Percentiles rank a stretch among this genome's conserved stretches.
Conservation (phyloP, 2,113 vertebrate genomes). For the Scortum barcoo region DNA sequence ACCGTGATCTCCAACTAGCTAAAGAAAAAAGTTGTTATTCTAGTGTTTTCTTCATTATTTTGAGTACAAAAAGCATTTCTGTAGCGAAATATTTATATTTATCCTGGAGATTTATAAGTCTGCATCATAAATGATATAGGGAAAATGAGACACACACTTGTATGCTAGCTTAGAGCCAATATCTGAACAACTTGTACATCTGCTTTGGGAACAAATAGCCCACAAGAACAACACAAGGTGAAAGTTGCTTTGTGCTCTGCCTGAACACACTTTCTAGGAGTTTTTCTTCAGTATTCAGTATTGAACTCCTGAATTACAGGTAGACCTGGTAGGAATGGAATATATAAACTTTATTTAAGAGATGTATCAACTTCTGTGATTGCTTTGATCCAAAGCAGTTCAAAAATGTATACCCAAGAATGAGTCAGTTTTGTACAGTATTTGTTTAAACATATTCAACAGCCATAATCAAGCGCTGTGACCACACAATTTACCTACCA, state of each 20-base stretch:
- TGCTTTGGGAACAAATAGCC: background rate
- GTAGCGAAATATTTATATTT: background rate
- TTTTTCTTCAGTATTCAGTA: background rate
- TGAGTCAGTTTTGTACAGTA: constrained; percentile 8
- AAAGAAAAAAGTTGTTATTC: no score
- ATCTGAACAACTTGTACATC: background rate
- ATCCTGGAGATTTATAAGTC: background rate
- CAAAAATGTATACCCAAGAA: background rate
- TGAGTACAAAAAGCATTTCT: background rate
- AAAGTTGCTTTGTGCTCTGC: constrained; percentile 12
- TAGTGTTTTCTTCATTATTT: no score
- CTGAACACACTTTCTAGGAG: constrained; percentile 7
- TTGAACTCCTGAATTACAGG: background rate
- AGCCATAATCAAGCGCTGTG: background rate
- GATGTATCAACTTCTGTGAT: background rate
- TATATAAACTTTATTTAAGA: background rate
- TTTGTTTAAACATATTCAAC: background rate
- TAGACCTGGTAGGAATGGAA: background rate
- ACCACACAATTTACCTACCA: constrained; percentile 8
- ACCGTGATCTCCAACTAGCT: no score
- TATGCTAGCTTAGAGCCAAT: background rate
- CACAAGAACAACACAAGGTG: background rate
- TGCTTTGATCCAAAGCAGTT: constrained; percentile 13
- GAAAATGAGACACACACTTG: background rate
- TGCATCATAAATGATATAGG: background rate